Base-by-base conservation (phyloP, 2,113 vertebrate species). In the Engystomops pustulosus region DNA sequence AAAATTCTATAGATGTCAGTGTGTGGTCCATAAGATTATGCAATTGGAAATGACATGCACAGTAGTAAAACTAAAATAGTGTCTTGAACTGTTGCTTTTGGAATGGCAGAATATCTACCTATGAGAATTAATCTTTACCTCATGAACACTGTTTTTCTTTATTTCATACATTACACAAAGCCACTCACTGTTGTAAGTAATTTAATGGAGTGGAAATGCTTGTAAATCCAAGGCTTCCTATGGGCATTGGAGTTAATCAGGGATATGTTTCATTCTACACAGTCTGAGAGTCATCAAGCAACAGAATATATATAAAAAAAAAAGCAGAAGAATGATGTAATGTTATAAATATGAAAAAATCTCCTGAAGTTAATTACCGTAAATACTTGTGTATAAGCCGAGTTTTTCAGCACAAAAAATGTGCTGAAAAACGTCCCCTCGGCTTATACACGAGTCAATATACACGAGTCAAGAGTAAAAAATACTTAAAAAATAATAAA, bases 171-270 rank as follows among this genome's bases (percentile, higher is more conserved):
- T 51, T 30, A 17, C 65, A 69, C 3, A 36, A n/a, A 20, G 18
- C 34, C 32, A 12, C n/a, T 36, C 34, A 36, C 65, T 69, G 67
- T 2, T 20, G 6, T n/a, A 69, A 36, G 34, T 7, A 18, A 34
- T 69, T 69, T 47, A 47, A 72, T 47, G 44, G 44, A 72, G 70
- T 47, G 34, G n/a, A 47, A 74, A 74, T 49, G 3, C 45, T n/a
- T 30, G 7, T 5, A 74, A 49, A 47, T 49, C 23, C 44, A 49
- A 14, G 9, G 3, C 20, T 23, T 74, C 71, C 71, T 72, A 44
- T 27, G 70, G n/a, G 41, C 17, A n/a, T 38, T 71, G 68, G 68
- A 44, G 36, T 44, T 44, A n/a, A n/a, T n/a, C n/a, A n/a, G n/a
- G n/a, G n/a, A n/a, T n/a, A n/a, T n/a, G n/a, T n/a, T n/a, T n/a